These are phyloP conservation scores for Selene dorsalis DNA, from an alignment of 2,797 vertebrate species.

Conservation along the genomic window DNA sequence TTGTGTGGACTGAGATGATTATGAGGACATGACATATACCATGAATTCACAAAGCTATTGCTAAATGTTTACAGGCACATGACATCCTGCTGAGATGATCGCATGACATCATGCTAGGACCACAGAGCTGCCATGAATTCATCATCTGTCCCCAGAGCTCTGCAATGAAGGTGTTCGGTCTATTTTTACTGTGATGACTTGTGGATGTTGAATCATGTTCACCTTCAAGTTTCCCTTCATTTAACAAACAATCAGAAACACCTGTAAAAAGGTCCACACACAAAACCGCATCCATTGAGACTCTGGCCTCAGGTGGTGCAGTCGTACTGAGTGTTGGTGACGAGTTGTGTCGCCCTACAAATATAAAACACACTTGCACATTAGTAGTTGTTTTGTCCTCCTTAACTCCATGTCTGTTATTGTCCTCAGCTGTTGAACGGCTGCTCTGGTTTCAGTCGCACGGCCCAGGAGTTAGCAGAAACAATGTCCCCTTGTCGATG, in stretches of 20 bases:
- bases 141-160: background rate
- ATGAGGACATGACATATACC: background rate
- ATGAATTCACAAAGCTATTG: too few species aligned
- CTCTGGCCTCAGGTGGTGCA: background rate
- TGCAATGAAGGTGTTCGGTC: background rate
- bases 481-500: constrained; percentile 73
- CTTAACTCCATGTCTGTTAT: too few species aligned
- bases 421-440: constrained; percentile 76
- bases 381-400: background rate
- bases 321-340: background rate
- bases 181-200: background rate
- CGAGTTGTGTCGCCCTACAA: background rate
- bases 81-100: too few species aligned
- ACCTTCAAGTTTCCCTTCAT: background rate
- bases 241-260: background rate
- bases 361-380: background rate
- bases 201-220: background rate
- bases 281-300: background rate
- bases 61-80: too few species aligned
- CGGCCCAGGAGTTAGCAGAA: constrained; percentile 86
- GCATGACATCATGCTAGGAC: background rate
- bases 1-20: background rate
- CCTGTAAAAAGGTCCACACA: background rate
- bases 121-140: background rate
- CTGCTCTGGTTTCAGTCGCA: constrained; percentile 82